These are phyloP conservation scores for Rhincodon typus DNA, from an alignment of 2,797 vertebrate genomes.

Conservation along the genomic window DNA sequence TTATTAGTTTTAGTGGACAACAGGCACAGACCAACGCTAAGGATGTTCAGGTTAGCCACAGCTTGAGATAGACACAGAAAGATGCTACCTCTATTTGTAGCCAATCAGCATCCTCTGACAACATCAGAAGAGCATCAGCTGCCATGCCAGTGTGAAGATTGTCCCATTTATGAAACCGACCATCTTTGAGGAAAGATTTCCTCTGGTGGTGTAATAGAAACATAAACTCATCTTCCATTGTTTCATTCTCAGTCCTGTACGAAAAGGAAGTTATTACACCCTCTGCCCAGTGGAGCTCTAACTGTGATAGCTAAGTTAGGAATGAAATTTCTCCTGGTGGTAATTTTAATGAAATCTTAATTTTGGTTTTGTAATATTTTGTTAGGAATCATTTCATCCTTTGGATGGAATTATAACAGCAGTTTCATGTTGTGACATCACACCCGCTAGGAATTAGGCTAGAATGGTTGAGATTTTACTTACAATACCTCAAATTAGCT, in stretches of 20 bases:
- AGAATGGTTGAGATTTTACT: neutral
- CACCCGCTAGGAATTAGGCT: neutral
- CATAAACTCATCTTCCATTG: neutral
- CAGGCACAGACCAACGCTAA: neutral
- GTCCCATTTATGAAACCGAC: neutral
- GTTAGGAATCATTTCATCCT: neutral
- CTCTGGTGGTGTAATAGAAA: neutral
- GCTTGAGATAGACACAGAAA: neutral
- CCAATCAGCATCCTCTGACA: neutral
- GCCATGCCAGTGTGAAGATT: neutral
- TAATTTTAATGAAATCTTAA: neutral
- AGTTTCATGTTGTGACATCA: neutral
- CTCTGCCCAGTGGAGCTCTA: neutral
- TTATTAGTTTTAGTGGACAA: neutral
- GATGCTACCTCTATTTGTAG: neutral
- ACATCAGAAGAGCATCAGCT: neutral
- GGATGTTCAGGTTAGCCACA: neutral
- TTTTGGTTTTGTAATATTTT: neutral
- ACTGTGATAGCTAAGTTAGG: neutral
- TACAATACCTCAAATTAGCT: too few species aligned
- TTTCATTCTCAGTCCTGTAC: neutral
- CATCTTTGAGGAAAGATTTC: conserved; percentile 5
- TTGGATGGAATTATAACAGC: neutral
- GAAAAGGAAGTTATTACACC: neutral
- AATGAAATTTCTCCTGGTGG: neutral